Conservation (phyloP, 2,797 vertebrate genomes). For the Holocentrus rufus region DNA sequence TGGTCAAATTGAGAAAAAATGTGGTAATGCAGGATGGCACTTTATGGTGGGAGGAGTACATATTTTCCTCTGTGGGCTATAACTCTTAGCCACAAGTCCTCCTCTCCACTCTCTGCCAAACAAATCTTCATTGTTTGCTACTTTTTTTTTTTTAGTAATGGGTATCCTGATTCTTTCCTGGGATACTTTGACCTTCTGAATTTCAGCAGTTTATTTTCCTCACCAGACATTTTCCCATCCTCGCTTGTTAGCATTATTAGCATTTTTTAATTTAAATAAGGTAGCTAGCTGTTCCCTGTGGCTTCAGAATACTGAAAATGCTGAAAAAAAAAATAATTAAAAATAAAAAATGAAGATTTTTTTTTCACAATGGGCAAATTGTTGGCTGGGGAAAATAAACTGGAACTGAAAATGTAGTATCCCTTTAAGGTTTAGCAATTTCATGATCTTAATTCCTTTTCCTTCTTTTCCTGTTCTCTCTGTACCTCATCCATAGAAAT, state of each 20-base stretch:
- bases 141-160: conserved; percentile 74
- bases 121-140: conserved; percentile 44
- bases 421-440: conserved; percentile 55
- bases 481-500: conserved; percentile 87
- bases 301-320: conserved; percentile 10
- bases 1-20: conserved; percentile 58
- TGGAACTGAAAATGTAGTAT: conserved; percentile 28
- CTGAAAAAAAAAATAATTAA: too few species aligned
- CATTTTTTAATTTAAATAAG: too few species aligned
- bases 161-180: conserved; percentile 68
- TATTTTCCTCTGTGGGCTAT: conserved; percentile 52
- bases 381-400: conserved; percentile 21
- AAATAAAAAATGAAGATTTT: too few species aligned
- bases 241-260: background rate
- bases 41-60: conserved; percentile 43
- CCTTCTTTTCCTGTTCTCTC: conserved; percentile 47
- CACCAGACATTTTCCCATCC: conserved; percentile 13
- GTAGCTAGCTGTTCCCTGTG: background rate
- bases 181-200: conserved; percentile 47
- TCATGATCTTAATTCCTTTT: conserved; percentile 52
- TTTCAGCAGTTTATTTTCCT: conserved; percentile 28
- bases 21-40: conserved; percentile 43
- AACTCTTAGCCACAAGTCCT: conserved; percentile 49
- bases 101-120: conserved; percentile 61
- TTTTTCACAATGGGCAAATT: conserved; percentile 15